Evolutionary conservation across 2,888 invertebrate genomes (phyloP).

Genomic region (Campoletis raptor): DNA sequence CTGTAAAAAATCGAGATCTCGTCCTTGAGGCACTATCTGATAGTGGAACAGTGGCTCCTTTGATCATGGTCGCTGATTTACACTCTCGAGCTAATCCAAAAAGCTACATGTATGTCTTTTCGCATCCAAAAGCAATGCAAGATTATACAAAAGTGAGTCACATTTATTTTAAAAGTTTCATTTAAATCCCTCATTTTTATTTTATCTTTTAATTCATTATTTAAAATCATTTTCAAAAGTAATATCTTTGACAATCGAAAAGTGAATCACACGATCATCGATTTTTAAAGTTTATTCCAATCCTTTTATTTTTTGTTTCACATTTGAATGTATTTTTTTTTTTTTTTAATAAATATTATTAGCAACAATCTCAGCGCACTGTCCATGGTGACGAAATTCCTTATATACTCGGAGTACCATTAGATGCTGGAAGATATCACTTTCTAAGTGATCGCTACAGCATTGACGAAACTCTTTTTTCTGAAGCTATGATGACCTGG

Average conservation of each 20-base stretch:
- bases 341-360: constrained; percentile 20
- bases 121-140: constrained; percentile 92
- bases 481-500: constrained; percentile 94
- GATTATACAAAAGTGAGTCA: constrained; percentile 91
- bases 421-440: constrained; percentile 89
- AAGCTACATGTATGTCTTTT: constrained; percentile 95
- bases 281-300: not conserved
- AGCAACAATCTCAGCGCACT: constrained; percentile 81
- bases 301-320: too few relatives aligned
- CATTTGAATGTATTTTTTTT: constrained; percentile 9
- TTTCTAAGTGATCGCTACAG: constrained; percentile 90
- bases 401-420: constrained; percentile 94
- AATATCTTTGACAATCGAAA: constrained; percentile 91
- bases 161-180: not conserved
- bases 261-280: constrained; percentile 86
- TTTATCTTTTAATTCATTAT: not conserved
- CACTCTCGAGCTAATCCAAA: constrained; percentile 91
- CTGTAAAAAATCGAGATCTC: constrained; percentile 90
- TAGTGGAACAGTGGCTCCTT: constrained; percentile 93
- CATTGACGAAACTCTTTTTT: constrained; percentile 91
- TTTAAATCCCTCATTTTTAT: not conserved
- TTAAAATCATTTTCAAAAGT: constrained; percentile 86
- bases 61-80: constrained; percentile 91
- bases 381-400: constrained; percentile 95
- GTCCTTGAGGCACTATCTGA: constrained; percentile 96